Evolutionary conservation across 2,113 vertebrate species (phyloP).

Genomic region (Macroglossus sobrinus): DNA sequence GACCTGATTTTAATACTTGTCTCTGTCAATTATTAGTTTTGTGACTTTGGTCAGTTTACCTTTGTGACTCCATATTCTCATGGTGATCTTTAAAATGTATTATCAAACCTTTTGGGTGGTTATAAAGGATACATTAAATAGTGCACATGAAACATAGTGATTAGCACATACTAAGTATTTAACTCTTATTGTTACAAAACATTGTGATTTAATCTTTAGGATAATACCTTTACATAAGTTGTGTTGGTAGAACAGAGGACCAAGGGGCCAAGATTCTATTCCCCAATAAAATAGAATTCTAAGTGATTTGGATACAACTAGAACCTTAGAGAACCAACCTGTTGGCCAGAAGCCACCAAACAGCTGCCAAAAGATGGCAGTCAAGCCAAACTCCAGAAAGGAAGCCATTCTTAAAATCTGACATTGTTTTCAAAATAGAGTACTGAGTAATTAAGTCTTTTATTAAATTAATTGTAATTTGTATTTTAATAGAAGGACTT

Average conservation of each 20-base stretch:
- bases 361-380: not conserved
- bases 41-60: not conserved
- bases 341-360: not conserved
- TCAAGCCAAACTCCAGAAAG: not conserved
- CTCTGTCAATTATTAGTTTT: not conserved
- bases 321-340: not conserved
- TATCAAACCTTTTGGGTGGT: not conserved
- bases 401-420: not conserved
- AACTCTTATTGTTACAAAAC: not conserved
- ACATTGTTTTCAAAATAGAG: not conserved
- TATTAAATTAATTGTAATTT: constrained; percentile 2
- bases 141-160: not conserved
- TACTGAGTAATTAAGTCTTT: not conserved
- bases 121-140: not conserved
- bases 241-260: not conserved
- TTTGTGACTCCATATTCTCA: not conserved
- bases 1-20: not conserved
- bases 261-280: not conserved
- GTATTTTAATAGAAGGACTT: not conserved
- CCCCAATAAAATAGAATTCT: not conserved
- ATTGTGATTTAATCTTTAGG: not conserved
- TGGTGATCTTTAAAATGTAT: not conserved
- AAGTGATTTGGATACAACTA: not conserved
- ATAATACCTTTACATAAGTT: not conserved
- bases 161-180: not conserved